These are phyloP conservation scores for Athene cunicularia DNA, from an alignment of 2,113 vertebrate genomes.

Conservation along the genomic window DNA sequence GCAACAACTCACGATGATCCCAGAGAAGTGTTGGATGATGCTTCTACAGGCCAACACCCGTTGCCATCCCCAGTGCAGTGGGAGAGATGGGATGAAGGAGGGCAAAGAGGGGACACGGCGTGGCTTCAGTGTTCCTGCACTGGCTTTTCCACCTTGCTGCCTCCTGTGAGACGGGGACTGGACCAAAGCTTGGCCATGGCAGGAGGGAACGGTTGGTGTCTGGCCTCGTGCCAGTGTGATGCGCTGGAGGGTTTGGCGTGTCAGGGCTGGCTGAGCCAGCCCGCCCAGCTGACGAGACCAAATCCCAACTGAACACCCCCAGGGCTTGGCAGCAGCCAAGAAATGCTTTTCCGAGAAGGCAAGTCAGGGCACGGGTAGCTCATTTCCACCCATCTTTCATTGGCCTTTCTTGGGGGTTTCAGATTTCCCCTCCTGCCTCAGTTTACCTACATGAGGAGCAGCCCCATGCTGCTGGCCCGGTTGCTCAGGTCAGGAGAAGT, in stretches of 20 bases:
- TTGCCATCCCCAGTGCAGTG: fast-evolving
- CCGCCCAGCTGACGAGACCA: neutral
- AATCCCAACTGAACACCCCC: neutral
- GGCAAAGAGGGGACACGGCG: fast-evolving
- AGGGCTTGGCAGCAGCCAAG: neutral
- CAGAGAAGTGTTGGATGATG: neutral
- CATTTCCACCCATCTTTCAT: neutral
- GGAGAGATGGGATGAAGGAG: neutral
- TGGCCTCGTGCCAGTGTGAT: fast-evolving
- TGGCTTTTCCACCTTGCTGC: neutral
- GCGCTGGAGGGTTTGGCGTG: fast-evolving
- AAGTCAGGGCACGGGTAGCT: neutral
- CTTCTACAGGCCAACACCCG: fast-evolving
- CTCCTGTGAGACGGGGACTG: fast-evolving
- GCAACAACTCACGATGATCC: fast-evolving
- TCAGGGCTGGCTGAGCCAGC: neutral
- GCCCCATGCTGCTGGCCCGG: fast-evolving
- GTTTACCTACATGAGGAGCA: neutral
- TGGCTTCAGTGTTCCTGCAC: neutral
- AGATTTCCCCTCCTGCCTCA: neutral
- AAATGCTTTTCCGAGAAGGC: neutral
- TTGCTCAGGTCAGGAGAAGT: neutral
- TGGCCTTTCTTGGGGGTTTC: neutral
- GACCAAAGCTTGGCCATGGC: neutral
- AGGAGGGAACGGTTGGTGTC: neutral